Evolutionary conservation across 2,888 invertebrate genomes (phyloP), one percentile per base, ranked within the genome.

Genomic region (Ichneumoninae sp.): DNA sequence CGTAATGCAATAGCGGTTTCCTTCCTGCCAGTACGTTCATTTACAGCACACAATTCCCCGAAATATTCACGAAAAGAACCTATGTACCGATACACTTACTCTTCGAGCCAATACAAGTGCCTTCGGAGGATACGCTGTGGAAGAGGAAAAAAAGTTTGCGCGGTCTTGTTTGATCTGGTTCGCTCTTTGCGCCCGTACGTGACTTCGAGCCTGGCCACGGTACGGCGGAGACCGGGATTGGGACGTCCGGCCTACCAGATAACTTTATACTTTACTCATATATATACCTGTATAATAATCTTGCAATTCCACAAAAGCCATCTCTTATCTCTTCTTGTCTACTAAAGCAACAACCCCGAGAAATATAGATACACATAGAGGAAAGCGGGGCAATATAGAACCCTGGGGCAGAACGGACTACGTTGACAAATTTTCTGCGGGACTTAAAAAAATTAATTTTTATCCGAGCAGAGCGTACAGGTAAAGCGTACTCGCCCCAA

Each of bases 101-200:
- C 50, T 19, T 63, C 63, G 13, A 65, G 10, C 50, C 5, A 63
- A 60, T 30, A 16, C 13, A 22, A 22, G 60, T 63, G 50, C 50
- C 33, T 50, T 33, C 47, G 10, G 30, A n/a, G 60, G 40, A 73
- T 36, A 47, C 10, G 30, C 6, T 10, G 44, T 8, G 19, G n/a
- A 30, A 44, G 57, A 33, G 33, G 33, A 16, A n/a, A 75, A 50
- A 74, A 65, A 75, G 33, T 26, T 65, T 26, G 65, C 65, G 74
- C 74, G 74, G 74, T 75, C 50, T 75, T 75, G 74, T 75, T 75
- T 75, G 74, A 75, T 75, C 65, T 65, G 74, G 33, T 26, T 22
- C 10, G 47, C 30, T 63, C 63, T 33, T n/a, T 50, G 36, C 47
- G 47, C 74, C 26, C 44, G 47, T 75, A 75, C 74, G 74, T 75